Base-by-base conservation (phyloP, 2,797 vertebrate species). In the Xiphorhynchus erythropygius region DNA sequence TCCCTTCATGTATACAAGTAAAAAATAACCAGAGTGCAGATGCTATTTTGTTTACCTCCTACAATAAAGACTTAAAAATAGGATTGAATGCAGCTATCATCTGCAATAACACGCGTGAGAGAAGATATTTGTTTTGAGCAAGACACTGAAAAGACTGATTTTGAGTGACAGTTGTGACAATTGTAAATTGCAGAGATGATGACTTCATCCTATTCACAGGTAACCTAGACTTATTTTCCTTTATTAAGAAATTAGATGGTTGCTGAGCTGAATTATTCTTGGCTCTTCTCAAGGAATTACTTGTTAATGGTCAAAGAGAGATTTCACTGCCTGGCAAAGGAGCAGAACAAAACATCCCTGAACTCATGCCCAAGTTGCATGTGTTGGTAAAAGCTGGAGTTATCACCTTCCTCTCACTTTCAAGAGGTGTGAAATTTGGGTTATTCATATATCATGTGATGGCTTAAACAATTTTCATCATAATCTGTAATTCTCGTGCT, bases 41-140 rank as follows among this genome's bases (percentile, higher is more conserved):
- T 94, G 77, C 47, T 64, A 14, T 79, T 90, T 92, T 82, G 55
- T 93, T 90, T 94, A 47, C 55, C 81, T 95, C 60, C 86, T 79
- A 87, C 74, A 90, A 67, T 28, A 33, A 76, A 62, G 46, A 47
- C 24, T 82, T 65, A 55, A 92, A 95, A 89, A 87, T 84, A 90
- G 70, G 53, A 32, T 24, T 46, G 41, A 73, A 91, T 91, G n/a
- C 68, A 78, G 87, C 59, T 93, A 92, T 67, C 46, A 77, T 87
- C 42, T 76, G n/a, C 47, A 84, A 5, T 73, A 64, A 44, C 53
- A 89, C 14, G 4, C 17, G 33, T 69, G 84, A 90, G 50, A 41
- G 35, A 60, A 93, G n/a, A 12, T 30, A 8, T n/a, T 92, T 89
- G 33, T 63, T 90, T 94, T 82, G 47, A 90, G 33, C 8, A 30